Base-by-base conservation (phyloP, 1,140 invertebrate species). In the Reticulitermes speratus region DNA sequence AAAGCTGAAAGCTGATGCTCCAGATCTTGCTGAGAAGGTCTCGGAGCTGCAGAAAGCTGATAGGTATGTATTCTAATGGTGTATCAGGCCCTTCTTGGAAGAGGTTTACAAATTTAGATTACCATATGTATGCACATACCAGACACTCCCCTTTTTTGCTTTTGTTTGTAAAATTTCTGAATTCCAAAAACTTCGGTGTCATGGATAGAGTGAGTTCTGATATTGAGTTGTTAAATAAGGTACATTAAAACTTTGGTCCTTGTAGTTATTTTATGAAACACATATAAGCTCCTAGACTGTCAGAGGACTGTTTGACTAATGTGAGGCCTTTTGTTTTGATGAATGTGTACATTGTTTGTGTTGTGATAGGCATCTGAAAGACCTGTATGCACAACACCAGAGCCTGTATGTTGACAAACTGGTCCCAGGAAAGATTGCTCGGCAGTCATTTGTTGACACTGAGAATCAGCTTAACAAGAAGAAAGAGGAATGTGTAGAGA, bases 401-500 rank as follows among this genome's bases (percentile, higher is more conserved):
- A 90, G 90, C 25, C 88, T 93, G 6, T 92, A 94, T 86, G 92
- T 94, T 82, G 95, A 96, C 85, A 95, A 95, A 89, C 89, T 96
- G 45, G 93, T 96, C 19, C 91, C 93, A 21, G 93, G 93, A 9
- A 96, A 96, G 90, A 93, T 96, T 87, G 91, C 90, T 85, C 93
- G 95, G 86, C 92, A 93, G 82, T 92, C 93, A 87, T 96, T 95
- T 88, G 90, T 95, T 38, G 95, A 96, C 84, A 90, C 91, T 32
- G 95, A 96, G 87, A 89, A 91, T 55, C 89, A 89, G 44, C 91
- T 94, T 44, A 90, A 91, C 44, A 93, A 93, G 87, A 96, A 95
- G 89, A 94, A 94, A 88, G 94, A 95, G 85, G 95, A 96, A 44
- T 92, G 92, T 85, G 91, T 93, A 52, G 93, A 95, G 84, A 95